These are phyloP conservation scores for Proterorhinus semilunaris DNA, from an alignment of 2,113 vertebrate species.

Conservation along the genomic window DNA sequence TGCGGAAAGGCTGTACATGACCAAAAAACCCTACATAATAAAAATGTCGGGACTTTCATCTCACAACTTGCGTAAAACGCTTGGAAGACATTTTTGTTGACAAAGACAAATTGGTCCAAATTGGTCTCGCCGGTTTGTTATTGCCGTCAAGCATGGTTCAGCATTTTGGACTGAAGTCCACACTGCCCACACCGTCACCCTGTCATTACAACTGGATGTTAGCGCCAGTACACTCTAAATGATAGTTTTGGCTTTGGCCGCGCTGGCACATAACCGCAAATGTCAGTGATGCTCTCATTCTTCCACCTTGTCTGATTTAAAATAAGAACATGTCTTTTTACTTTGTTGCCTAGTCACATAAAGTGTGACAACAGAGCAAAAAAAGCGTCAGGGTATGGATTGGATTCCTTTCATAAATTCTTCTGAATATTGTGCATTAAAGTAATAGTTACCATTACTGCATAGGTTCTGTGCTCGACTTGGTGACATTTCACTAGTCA, in stretches of 20 bases:
- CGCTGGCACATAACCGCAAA: conserved; percentile 58
- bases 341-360: conserved; percentile 58
- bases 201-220: conserved; percentile 75
- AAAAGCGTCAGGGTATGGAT: conserved; percentile 17
- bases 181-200: conserved; percentile 66
- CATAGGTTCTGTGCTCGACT: conserved; percentile 39
- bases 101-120: conserved; percentile 58
- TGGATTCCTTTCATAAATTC: conserved; percentile 12
- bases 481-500: conserved; percentile 32
- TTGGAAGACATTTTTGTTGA: conserved; percentile 49
- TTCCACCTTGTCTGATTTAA: conserved; percentile 70
- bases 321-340: conserved; percentile 78
- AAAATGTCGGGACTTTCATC: background rate
- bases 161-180: conserved; percentile 55
- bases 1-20: too few relatives aligned
- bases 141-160: conserved; percentile 67
- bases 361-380: conserved; percentile 47
- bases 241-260: conserved; percentile 72
- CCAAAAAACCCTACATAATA: too few relatives aligned
- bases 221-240: conserved; percentile 73
- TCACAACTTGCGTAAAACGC: background rate
- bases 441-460: background rate
- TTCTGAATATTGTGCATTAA: background rate
- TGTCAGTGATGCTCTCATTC: conserved; percentile 67
- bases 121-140: conserved; percentile 66